These are phyloP conservation scores for Haemorhous mexicanus DNA, from an alignment of 2,113 vertebrate species.

Conservation along the genomic window DNA sequence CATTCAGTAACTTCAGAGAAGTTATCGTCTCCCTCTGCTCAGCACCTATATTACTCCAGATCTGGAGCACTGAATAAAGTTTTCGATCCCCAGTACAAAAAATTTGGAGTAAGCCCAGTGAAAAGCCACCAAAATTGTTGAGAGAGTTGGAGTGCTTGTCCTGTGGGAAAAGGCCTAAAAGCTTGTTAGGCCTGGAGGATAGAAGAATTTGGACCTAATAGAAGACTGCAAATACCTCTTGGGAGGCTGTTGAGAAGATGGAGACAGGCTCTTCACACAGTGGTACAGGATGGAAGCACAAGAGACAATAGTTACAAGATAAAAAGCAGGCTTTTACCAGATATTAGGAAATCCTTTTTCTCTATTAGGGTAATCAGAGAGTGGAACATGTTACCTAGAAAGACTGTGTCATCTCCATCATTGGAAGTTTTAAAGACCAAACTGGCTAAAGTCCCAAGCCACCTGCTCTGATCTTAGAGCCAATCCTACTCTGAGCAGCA, in stretches of 20 bases:
- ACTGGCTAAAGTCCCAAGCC: neutral
- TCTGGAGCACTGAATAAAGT: neutral
- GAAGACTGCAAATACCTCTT: neutral
- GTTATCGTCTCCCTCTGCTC: neutral
- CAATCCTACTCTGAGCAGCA: neutral
- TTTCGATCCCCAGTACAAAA: neutral
- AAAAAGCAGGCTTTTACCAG: neutral
- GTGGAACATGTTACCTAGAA: neutral
- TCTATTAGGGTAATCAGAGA: neutral
- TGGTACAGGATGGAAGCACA: neutral
- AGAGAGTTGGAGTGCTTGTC: neutral
- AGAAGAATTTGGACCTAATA: neutral
- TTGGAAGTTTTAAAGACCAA: neutral
- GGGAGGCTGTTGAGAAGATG: neutral
- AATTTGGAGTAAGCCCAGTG: neutral
- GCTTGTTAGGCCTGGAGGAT: neutral
- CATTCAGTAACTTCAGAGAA: neutral
- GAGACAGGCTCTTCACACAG: neutral
- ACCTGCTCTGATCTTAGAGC: neutral
- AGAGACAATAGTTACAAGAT: neutral
- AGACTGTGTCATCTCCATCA: neutral
- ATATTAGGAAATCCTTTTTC: neutral
- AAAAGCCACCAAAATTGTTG: neutral
- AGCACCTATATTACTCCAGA: neutral
- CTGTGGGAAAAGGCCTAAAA: neutral